Base-by-base conservation (phyloP, 2,113 vertebrate genomes). In the Axis porcinus region DNA sequence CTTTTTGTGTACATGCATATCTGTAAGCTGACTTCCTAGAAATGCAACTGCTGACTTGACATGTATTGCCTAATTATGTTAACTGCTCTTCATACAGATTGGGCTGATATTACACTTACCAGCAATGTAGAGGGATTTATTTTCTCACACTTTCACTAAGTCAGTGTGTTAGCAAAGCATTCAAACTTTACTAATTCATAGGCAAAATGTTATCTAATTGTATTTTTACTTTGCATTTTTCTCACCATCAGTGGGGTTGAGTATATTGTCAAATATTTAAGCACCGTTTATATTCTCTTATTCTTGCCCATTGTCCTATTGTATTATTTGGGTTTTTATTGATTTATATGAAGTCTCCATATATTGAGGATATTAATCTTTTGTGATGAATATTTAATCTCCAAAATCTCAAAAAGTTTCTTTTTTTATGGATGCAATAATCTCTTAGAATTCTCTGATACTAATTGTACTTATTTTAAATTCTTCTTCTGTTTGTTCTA, bases 401-500 rank as follows among this genome's bases (percentile, higher is more conserved):
- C 55, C 8, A 86, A 87, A 54, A 83, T 85, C 84, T 91, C 23
- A 33, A 43, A 43, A 76, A 25, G 15, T 81, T 96, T 70, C 52
- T 52, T 52, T 64, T 64, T 93, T 91, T 19, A 47, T 83, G 45
- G 58, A 78, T 76, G 28, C 30, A 87, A 54, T 85, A 82, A 86
- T 95, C 83, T 62, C 70, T 86, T 94, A 27, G 79, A 54, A 88
- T 58, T 96, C 78, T 86, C n/a, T 47, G 52, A 92, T 86, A 92
- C 64, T 91, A 92, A 52, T 43, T 89, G 23, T 83, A 55, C 58
- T 95, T 96, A 76, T 76, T 95, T 76, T 28, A 91, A 96, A 86
- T 95, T 94, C 19, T 85, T 60, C 57, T 89, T 83, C 86, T 91
- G 13, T 86, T 96, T 78, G 16, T 94, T 79, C 43, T 95, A 27